Evolutionary conservation across 2,113 vertebrate species (phyloP).

Genomic region (Scomber scombrus): DNA sequence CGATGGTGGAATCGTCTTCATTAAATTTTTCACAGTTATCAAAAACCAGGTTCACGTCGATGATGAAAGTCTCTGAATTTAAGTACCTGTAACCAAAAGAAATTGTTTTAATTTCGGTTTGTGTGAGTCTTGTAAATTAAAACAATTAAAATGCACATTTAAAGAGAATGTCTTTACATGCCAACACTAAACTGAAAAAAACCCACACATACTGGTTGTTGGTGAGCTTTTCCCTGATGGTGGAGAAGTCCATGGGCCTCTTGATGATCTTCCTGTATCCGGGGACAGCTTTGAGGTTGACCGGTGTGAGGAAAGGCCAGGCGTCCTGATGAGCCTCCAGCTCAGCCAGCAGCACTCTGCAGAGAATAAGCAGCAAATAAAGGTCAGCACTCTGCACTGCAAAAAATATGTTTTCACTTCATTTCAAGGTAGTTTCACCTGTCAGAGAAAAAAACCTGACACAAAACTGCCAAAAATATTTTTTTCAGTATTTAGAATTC

Average conservation of each 20-base stretch:
- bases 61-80: conserved; percentile 92
- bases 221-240: conserved; percentile 94
- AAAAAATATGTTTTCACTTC: not conserved
- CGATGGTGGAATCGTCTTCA: conserved; percentile 97
- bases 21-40: conserved; percentile 99
- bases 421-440: not conserved
- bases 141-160: not conserved
- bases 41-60: conserved; percentile 97
- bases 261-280: conserved; percentile 98
- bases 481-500: not conserved
- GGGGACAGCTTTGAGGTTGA: conserved; percentile 96
- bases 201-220: conserved; percentile 91
- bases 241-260: conserved; percentile 98
- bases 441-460: not conserved
- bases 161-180: too few relatives aligned
- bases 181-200: not conserved
- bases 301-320: conserved; percentile 96
- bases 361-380: conserved; percentile 36
- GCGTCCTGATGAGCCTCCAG: conserved; percentile 95
- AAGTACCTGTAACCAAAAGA: conserved; percentile 86
- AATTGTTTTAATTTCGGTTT: not conserved
- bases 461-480: not conserved
- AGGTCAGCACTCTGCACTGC: not conserved
- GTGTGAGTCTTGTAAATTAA: not conserved
- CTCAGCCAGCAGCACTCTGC: conserved; percentile 92